phyloP scores from a whole-genome alignment of 92 coral and sea anemone species.

The Epizoanthus ramosus region DNA sequence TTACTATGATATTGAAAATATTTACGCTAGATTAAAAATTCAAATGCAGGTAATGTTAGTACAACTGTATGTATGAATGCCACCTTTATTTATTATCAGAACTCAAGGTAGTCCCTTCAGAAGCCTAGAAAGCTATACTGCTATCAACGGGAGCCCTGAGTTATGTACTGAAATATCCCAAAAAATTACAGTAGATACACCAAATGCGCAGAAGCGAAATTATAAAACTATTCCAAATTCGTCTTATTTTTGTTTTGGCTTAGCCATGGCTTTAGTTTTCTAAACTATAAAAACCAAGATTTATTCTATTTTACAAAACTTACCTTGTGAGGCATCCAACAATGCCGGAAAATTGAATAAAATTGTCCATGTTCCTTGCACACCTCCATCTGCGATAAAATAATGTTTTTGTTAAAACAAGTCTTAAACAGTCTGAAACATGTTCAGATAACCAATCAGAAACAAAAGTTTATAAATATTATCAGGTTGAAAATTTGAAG shows the following conservation, averaged over 20 bases:
- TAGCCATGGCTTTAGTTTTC: not conserved
- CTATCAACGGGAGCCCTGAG: too few relatives aligned
- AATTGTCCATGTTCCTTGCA: constrained; percentile 10
- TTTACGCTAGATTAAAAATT: too few relatives aligned
- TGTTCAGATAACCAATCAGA: not conserved
- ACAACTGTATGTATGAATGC: not conserved
- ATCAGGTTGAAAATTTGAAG: too few relatives aligned
- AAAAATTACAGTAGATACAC: not conserved
- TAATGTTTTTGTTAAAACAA: too few relatives aligned
- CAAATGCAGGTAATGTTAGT: not conserved
- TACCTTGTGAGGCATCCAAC: constrained; percentile 33
- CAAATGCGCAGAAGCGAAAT: too few relatives aligned
- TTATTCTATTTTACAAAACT: not conserved
- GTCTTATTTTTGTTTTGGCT: not conserved
- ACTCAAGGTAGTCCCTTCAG: too few relatives aligned
- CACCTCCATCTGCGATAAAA: not conserved
- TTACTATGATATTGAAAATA: too few relatives aligned
- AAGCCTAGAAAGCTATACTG: too few relatives aligned
- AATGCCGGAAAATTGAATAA: constrained; percentile 9
- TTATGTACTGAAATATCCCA: too few relatives aligned
- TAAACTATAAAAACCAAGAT: not conserved
- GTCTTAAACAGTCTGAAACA: not conserved
- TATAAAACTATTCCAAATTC: too few relatives aligned
- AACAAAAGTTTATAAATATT: not conserved
- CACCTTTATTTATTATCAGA: too few relatives aligned